phyloP scores from a whole-genome alignment of 2,113 vertebrate species.

The Corythaeola cristata region DNA sequence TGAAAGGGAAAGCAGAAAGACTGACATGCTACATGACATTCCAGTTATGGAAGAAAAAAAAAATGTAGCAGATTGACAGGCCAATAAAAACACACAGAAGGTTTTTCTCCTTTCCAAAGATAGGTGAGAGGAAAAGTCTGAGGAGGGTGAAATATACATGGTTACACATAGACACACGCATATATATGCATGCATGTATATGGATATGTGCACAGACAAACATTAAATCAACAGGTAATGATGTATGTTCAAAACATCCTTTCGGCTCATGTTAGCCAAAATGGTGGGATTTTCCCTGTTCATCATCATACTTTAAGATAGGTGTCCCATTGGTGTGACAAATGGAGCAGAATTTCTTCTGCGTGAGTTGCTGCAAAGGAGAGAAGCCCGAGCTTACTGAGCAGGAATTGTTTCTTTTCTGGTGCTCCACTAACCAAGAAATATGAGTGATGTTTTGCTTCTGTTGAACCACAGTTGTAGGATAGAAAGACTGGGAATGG shows the following conservation, averaged over 20 bases:
- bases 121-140: not conserved
- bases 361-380: not conserved
- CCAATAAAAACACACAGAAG: slow-evolving; percentile 51
- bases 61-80: slow-evolving; percentile 34
- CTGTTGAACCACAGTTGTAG: not conserved
- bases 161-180: not conserved
- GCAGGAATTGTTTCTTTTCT: not conserved
- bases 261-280: not conserved
- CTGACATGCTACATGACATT: slow-evolving; percentile 27
- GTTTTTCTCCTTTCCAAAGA: slow-evolving; percentile 39
- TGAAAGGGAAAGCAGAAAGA: slow-evolving; percentile 4
- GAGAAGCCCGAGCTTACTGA: not conserved
- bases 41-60: not conserved
- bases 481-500: not conserved
- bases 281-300: not conserved
- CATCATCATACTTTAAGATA: not conserved
- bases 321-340: not conserved
- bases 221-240: not conserved
- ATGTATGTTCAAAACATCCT: not conserved
- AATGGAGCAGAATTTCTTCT: not conserved
- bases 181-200: not conserved
- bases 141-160: not conserved
- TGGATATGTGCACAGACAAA: not conserved
- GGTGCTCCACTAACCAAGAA: not conserved
- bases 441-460: not conserved